Evolutionary conservation across 1,140 invertebrate genomes (phyloP).

Genomic region (Potamilus streckersoni): DNA sequence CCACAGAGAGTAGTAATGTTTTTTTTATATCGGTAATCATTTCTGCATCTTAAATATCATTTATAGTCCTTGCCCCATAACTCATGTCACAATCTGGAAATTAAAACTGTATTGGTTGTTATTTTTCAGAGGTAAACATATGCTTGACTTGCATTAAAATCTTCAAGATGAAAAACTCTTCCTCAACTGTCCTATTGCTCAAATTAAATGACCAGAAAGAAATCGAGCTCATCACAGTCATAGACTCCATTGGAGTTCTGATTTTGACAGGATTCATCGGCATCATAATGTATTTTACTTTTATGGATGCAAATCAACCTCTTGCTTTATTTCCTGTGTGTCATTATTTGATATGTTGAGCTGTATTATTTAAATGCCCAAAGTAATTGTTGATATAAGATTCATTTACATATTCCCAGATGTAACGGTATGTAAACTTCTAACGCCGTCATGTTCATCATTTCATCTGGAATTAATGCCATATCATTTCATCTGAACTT

Average conservation of each 20-base stretch:
- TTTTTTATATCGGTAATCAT: no score
- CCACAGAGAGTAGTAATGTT: no score
- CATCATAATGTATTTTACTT: slow-evolving; percentile 35
- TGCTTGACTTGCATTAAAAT: no score
- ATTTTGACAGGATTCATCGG: slow-evolving; percentile 32
- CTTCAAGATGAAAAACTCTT: not conserved
- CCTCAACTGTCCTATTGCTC: slow-evolving; percentile 1
- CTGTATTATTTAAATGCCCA: slow-evolving; percentile 40
- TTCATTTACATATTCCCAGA: slow-evolving; percentile 37
- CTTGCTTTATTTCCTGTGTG: slow-evolving; percentile 40
- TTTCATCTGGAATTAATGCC: slow-evolving; percentile 39
- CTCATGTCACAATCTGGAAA: no score
- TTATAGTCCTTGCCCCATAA: no score
- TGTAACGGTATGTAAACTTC: slow-evolving; percentile 30
- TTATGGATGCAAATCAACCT: slow-evolving; percentile 27
- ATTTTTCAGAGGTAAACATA: no score
- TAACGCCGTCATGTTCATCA: slow-evolving; percentile 27
- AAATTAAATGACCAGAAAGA: slow-evolving; percentile 32
- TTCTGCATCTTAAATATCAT: no score
- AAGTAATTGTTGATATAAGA: slow-evolving; percentile 42
- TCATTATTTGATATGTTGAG: slow-evolving; percentile 42
- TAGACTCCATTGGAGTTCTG: slow-evolving; percentile 27
- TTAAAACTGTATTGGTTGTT: no score
- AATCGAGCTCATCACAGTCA: slow-evolving; percentile 23
- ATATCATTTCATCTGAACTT: no score